These are phyloP conservation scores for Xyliphius kryptos DNA, from an alignment of 2,113 vertebrate genomes.

Conservation along the genomic window DNA sequence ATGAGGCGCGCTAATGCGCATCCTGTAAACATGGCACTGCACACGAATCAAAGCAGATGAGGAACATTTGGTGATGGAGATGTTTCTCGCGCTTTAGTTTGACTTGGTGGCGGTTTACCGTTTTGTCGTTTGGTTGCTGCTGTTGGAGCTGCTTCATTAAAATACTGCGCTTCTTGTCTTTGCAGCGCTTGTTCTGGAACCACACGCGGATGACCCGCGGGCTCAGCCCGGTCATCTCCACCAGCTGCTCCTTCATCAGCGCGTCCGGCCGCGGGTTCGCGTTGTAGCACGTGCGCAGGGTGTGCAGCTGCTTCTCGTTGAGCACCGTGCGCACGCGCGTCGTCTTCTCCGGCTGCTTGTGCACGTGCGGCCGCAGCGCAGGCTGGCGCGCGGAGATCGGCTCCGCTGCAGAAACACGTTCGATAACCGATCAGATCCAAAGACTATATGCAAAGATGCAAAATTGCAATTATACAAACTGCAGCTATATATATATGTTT, in stretches of 20 bases:
- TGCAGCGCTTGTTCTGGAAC: constrained; percentile 99
- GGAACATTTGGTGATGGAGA: too few relatives aligned
- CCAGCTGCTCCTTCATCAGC: constrained; percentile 98
- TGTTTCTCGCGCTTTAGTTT: not conserved
- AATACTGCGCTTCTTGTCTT: constrained; percentile 94
- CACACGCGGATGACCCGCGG: constrained; percentile 95
- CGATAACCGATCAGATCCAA: too few relatives aligned
- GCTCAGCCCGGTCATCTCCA: constrained; percentile 98
- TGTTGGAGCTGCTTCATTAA: constrained; percentile 98
- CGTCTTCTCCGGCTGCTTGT: constrained; percentile 97
- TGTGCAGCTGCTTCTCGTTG: constrained; percentile 98
- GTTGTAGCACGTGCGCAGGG: constrained; percentile 95
- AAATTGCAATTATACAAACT: too few relatives aligned
- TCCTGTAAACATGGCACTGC: too few relatives aligned
- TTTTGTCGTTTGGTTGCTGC: constrained; percentile 96
- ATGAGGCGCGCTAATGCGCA: too few relatives aligned
- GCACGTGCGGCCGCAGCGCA: constrained; percentile 88
- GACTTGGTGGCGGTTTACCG: constrained; percentile 63
- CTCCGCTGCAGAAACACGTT: constrained; percentile 76
- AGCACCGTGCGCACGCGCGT: constrained; percentile 94
- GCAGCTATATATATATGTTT: too few relatives aligned
- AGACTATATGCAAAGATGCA: not conserved
- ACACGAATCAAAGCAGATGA: too few relatives aligned
- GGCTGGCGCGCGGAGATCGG: constrained; percentile 95
- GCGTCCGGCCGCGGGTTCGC: constrained; percentile 95